These are phyloP conservation scores for Rhagoletis zephyria DNA, from an alignment of 1,140 invertebrate genomes.

Conservation along the genomic window DNA sequence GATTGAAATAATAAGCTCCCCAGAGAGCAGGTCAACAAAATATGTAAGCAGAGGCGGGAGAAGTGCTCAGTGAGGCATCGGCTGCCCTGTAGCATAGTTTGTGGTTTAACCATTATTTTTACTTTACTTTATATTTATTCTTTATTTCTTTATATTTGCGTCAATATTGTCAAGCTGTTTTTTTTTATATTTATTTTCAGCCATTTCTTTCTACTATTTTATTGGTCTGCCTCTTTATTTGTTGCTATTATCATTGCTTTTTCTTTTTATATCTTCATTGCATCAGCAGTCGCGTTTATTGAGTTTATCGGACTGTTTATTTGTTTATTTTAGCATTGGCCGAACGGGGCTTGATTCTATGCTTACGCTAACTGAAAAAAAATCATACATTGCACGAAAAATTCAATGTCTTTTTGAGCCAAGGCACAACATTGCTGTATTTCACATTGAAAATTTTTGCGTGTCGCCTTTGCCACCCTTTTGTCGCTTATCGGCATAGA, in stretches of 20 bases:
- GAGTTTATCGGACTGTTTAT: constrained; percentile 21
- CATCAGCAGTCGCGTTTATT: background rate
- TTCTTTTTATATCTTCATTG: constrained; percentile 12
- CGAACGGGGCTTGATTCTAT: background rate
- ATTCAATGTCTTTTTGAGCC: background rate
- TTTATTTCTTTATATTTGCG: background rate
- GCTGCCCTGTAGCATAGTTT: no score
- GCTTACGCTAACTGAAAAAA: background rate
- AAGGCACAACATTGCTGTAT: background rate
- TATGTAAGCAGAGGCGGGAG: no score
- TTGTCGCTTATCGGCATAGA: background rate
- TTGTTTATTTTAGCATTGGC: background rate
- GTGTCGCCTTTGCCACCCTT: background rate
- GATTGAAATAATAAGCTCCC: background rate
- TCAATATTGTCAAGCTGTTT: background rate
- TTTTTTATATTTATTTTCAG: background rate
- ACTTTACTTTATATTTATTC: background rate
- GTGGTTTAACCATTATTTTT: background rate
- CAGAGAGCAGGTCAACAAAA: background rate
- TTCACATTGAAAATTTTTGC: background rate
- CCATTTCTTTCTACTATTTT: constrained; percentile 22
- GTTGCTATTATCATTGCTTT: constrained; percentile 2
- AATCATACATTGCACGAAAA: background rate
- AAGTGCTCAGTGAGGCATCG: no score
- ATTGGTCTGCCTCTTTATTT: background rate